These are phyloP conservation scores for Plecturocebus donacophilus DNA, from an alignment of 2,113 vertebrate genomes.

Conservation along the genomic window DNA sequence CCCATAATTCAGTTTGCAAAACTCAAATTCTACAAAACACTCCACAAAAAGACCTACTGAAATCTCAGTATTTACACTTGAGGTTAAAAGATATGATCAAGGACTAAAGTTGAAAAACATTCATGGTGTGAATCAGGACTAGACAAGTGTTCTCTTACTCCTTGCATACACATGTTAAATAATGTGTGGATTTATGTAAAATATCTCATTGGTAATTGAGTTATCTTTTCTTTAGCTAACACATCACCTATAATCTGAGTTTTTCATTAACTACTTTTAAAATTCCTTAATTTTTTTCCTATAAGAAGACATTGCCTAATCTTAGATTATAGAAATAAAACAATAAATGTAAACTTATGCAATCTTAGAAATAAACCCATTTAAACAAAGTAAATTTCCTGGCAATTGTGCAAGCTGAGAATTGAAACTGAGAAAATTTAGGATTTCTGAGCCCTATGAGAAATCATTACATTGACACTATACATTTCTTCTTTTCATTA, in stretches of 20 bases:
- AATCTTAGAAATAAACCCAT: neutral
- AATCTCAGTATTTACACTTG: neutral
- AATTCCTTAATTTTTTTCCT: neutral
- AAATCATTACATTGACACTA: neutral
- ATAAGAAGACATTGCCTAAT: neutral
- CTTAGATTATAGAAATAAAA: neutral
- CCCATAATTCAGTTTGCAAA: neutral
- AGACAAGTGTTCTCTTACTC: neutral
- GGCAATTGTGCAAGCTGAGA: neutral
- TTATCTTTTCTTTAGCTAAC: neutral
- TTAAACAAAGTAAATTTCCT: neutral
- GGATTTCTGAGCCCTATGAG: neutral
- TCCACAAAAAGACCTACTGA: neutral
- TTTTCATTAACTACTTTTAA: neutral
- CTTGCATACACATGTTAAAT: neutral
- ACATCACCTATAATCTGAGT: neutral
- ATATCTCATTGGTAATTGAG: neutral
- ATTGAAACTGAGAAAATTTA: neutral
- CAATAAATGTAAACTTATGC: neutral
- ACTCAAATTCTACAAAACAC: neutral
- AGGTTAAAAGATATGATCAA: neutral
- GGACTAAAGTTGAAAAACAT: neutral
- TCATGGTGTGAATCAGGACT: neutral
- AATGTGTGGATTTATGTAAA: neutral
- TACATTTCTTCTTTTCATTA: neutral